Evolutionary conservation across 2,888 invertebrate genomes (phyloP).

Genomic region (Drosophila kanekoi): DNA sequence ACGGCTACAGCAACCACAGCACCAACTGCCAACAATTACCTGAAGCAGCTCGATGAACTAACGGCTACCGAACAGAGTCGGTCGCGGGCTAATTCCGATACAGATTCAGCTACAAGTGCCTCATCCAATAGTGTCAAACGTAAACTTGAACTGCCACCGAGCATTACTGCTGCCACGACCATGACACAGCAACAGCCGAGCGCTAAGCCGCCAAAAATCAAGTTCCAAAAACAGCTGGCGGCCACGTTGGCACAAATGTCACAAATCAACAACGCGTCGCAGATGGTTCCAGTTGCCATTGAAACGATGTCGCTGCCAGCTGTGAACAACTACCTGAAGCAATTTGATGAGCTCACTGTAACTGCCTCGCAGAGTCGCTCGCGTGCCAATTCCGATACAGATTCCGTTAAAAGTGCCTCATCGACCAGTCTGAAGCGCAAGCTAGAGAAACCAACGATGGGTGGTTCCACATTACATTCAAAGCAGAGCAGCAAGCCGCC

Average conservation of each 20-base stretch:
- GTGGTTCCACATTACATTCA: slow-evolving; percentile 3
- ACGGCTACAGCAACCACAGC: slow-evolving; percentile 1
- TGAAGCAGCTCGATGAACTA: slow-evolving; percentile 69
- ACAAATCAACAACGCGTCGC: slow-evolving; percentile 12
- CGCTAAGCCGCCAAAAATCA: slow-evolving; percentile 61
- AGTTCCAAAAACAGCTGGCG: slow-evolving; percentile 47
- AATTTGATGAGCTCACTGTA: slow-evolving; percentile 61
- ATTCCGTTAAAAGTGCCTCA: slow-evolving; percentile 68
- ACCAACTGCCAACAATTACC: slow-evolving; percentile 40
- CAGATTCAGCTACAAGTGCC: slow-evolving; percentile 80
- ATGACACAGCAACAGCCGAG: slow-evolving; percentile 11
- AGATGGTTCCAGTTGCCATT: slow-evolving; percentile 35
- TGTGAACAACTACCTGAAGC: slow-evolving; percentile 50
- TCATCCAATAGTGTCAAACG: slow-evolving; percentile 74
- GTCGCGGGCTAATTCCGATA: slow-evolving; percentile 80
- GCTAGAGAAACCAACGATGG: slow-evolving; percentile 28
- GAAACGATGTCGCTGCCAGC: slow-evolving; percentile 41
- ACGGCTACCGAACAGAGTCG: slow-evolving; percentile 41
- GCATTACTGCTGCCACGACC: neutral
- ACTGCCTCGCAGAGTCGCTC: slow-evolving; percentile 48
- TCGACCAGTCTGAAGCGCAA: slow-evolving; percentile 62
- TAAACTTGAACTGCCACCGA: slow-evolving; percentile 39
- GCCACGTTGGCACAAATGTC: slow-evolving; percentile 50
- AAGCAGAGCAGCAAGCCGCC: slow-evolving; percentile 28
- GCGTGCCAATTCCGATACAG: slow-evolving; percentile 72